Conservation (phyloP, 2,113 vertebrate genomes). For the Phrynosoma platyrhinos region DNA sequence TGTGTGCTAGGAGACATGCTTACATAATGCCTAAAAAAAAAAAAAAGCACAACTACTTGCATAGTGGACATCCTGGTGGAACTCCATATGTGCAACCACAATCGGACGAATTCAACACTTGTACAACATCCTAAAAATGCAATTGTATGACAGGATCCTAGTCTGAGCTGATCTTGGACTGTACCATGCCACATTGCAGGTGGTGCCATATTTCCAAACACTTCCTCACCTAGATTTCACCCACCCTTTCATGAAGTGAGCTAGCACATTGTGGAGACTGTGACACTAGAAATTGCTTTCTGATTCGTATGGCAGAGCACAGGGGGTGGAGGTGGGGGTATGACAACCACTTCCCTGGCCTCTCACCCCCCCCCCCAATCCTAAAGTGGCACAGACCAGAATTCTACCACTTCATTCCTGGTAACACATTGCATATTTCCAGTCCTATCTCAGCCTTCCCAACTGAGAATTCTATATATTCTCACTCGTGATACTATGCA, state of each 20-base stretch:
- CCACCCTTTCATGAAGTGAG: background rate
- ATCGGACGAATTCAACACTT: too few species aligned
- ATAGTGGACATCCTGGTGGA: too few species aligned
- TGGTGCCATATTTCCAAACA: background rate
- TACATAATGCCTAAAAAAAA: too few species aligned
- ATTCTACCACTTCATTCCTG: background rate
- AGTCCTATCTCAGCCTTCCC: background rate
- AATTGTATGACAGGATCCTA: too few species aligned
- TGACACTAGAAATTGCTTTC: background rate
- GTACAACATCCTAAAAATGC: too few species aligned
- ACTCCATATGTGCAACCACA: too few species aligned
- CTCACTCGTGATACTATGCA: background rate
- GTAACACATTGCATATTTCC: background rate
- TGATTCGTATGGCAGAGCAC: background rate
- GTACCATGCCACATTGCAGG: too few species aligned
- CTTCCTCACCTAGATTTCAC: background rate
- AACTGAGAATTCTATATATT: background rate
- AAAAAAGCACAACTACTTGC: too few species aligned
- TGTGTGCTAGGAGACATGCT: too few species aligned
- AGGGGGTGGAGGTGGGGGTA: background rate
- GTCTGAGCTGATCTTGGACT: background rate
- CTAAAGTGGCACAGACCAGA: background rate
- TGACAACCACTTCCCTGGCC: background rate
- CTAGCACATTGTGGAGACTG: background rate
- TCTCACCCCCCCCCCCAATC: too few species aligned